Conservation (phyloP, 2,113 vertebrate genomes). For the Scytalopus superciliaris region DNA sequence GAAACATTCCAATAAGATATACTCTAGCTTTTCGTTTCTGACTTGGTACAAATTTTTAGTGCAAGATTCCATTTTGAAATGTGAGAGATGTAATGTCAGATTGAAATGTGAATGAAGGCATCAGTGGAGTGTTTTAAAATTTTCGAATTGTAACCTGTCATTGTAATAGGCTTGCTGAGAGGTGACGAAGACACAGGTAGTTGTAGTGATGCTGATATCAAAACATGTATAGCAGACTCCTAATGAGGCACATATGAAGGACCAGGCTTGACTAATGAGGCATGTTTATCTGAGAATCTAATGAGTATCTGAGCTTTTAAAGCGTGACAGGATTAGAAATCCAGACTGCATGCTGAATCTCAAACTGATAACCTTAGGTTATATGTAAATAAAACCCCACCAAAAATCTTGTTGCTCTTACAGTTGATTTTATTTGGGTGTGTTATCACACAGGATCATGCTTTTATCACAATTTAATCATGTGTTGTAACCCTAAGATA, state of each 20-base stretch:
- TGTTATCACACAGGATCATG: fast-evolving
- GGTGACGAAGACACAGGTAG: too few species aligned
- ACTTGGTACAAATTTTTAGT: neutral
- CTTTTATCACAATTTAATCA: neutral
- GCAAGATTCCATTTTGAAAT: neutral
- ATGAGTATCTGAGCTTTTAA: neutral
- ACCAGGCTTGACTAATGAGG: neutral
- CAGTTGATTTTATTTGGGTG: neutral
- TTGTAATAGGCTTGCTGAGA: neutral
- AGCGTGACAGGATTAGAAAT: neutral
- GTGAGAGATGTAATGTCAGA: neutral
- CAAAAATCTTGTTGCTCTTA: neutral
- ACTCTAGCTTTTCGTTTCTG: neutral
- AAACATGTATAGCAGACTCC: neutral
- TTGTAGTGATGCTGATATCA: neutral
- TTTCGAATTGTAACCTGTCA: neutral
- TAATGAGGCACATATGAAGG: neutral
- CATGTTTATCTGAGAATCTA: neutral
- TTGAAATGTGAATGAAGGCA: neutral
- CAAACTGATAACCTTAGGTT: neutral
- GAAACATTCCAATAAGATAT: neutral
- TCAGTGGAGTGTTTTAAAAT: neutral
- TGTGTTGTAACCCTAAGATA: neutral
- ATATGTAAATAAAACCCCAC: neutral
- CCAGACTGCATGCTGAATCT: neutral